These are phyloP conservation scores for Cheirogaleus major DNA, from an alignment of 2,797 vertebrate genomes.

Conservation along the genomic window DNA sequence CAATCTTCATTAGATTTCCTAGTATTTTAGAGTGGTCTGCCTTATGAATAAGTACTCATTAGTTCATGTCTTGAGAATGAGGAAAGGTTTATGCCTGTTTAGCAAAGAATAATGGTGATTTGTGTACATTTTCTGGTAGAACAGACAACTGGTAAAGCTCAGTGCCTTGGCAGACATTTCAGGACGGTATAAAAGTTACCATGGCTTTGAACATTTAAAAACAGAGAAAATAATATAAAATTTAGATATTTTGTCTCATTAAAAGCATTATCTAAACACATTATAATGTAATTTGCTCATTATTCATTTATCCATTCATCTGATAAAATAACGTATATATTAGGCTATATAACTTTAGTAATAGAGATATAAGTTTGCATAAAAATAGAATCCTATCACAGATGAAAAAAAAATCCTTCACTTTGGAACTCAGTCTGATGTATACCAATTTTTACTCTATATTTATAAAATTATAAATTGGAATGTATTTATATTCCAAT, in stretches of 20 bases:
- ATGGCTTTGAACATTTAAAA: neutral
- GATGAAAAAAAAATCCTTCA: too few species aligned
- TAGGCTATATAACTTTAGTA: neutral
- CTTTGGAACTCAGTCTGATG: neutral
- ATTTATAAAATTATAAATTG: neutral
- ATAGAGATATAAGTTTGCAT: neutral
- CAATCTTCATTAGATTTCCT: neutral
- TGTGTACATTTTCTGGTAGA: neutral
- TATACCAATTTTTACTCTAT: neutral
- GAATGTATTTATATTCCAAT: neutral
- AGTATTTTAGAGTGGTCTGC: neutral
- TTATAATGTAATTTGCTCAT: neutral
- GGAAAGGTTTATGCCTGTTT: neutral
- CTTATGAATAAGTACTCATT: neutral
- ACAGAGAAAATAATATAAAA: neutral
- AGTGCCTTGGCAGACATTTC: neutral
- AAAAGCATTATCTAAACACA: neutral
- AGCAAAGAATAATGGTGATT: neutral
- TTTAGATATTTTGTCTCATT: conserved; percentile 12
- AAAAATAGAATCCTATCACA: neutral
- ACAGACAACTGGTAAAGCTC: neutral
- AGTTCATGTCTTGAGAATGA: neutral
- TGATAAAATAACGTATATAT: neutral
- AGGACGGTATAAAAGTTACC: conserved; percentile 5
- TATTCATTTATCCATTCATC: neutral